A percentile compares a stretch with the other conserved stretches of the same genome.
These are phyloP conservation scores for Apodemus sylvaticus DNA, from an alignment of 2,113 vertebrate genomes.

Conservation along the genomic window DNA sequence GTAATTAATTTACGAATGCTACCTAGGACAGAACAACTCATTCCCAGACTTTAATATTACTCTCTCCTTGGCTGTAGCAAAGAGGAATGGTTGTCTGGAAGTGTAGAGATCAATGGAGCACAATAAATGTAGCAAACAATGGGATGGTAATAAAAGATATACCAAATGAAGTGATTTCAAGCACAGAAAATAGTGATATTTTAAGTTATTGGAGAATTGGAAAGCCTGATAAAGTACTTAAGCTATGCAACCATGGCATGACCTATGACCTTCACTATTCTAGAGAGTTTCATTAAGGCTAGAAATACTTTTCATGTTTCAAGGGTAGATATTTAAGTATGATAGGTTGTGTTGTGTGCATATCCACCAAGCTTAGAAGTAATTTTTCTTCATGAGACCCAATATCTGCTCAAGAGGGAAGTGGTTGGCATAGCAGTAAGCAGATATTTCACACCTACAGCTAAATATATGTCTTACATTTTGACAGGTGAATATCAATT, in stretches of 20 bases:
- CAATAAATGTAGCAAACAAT: neutral
- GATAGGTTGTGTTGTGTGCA: neutral
- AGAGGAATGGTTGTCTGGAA: neutral
- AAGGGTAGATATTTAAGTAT: neutral
- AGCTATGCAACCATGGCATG: neutral
- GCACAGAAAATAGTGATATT: neutral
- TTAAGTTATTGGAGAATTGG: neutral
- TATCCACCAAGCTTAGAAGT: neutral
- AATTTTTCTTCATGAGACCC: neutral
- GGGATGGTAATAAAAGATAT: neutral
- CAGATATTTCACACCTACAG: neutral
- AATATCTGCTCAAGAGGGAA: neutral
- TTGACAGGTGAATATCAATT: neutral
- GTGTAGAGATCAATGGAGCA: neutral
- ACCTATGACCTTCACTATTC: neutral
- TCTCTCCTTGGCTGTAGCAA: neutral
- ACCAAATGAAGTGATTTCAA: neutral
- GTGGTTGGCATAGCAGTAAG: neutral
- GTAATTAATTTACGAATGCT: neutral
- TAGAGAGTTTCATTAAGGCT: neutral
- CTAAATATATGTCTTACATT: neutral
- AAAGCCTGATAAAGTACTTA: neutral
- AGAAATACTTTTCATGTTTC: neutral
- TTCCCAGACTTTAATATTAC: neutral
- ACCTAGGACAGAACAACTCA: too few relatives aligned